Base-by-base conservation (phyloP, 2,888 invertebrate genomes). In the Drosophila longiperda region DNA sequence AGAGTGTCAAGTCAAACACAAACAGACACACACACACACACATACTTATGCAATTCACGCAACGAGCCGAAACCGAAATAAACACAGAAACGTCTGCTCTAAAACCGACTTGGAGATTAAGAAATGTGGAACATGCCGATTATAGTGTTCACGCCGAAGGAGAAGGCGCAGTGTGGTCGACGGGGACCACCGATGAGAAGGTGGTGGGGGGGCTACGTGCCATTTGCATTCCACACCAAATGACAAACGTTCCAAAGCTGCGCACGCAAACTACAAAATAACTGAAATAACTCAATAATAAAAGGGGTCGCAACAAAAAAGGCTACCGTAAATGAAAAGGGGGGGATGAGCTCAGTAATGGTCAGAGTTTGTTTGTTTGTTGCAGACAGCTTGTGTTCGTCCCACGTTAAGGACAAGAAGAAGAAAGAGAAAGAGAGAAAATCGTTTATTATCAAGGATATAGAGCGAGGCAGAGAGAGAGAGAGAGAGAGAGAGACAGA, bases 211-310 rank as follows among this genome's bases (percentile, higher is more conserved):
- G 32, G 65, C 54, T 33, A 49, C 38, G 26, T 38, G 38, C 55
- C 66, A 60, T 52, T 55, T 69, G 69, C 77, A 77, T 77, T 77
- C 77, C 77, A 55, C 63, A 73, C 64, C 62, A 70, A 72, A 82
- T 82, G 66, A 75, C 80, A 75, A 72, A 71, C 76, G 81, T 78
- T 72, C 61, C 65, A 36, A 45, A 53, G 60, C 67, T 64, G 73
- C 38, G 52, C 68, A 66, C 80, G 79, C 84, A 80, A 82, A 76
- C 81, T 75, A 69, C 77, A 72, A 74, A 45, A 83, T 83, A 83
- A 66, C 79, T 72, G 59, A 73, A 82, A 83, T 82, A 73, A 66
- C 66, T 66, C 17, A 59, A 82, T 59, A 63, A 45, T 48, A 57
- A 29, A 26, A 45, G 23, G 48, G 60, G 63, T 52, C 58, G 29